Evolutionary conservation across 2,113 vertebrate genomes (phyloP), one percentile per base, ranked within the genome.

Genomic region (Hiodon tergisus): DNA sequence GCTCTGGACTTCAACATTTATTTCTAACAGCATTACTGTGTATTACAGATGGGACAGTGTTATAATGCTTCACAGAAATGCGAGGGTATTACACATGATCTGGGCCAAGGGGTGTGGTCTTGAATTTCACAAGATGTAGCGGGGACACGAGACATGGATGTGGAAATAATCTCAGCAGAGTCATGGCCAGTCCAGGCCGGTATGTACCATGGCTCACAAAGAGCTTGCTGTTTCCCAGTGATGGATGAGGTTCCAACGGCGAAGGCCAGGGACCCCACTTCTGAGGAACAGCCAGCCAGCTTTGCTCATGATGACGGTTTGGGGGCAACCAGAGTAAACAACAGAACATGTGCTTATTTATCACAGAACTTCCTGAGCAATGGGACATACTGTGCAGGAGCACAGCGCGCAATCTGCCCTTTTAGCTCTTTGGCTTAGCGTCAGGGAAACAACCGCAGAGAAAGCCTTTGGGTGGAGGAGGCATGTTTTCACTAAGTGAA

Each of bases 141-240:
- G 17, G 58, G 4, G 10, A 51, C 50, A 55, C 13, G 55, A n/a
- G 69, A 52, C 47, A 61, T 4, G 0, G 2, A 54, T 58, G 71
- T 48, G 57, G 17, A 2, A 72, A 13, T 16, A 11, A 61, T 62
- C 71, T 58, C 58, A 46, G 46, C 46, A 47, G 71, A 72, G 14
- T 72, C 71, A 72, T 72, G 61, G 46, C 59, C 58, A 52, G 48
- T 58, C 58, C 62, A 46, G 71, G 58, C 71, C 48, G n/a, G 71
- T 72, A 62, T n/a, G 62, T 52, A 62, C 6, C 3, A 48, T 52
- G 62, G 58, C 4, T 52, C 58, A 62, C 57, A 61, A 72, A 72
- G 71, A 72, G 7, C 59, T 17, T 11, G 46, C 58, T 50, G 71
- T 72, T 61, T 61, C 71, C 71, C 5, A 10, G 54, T 62, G 59